A percentile compares a stretch with the other conserved stretches of the same genome.
Evolutionary conservation across 53 echinoderm and acorn worm genomes (phyloP).

Genomic region (Arbacia lixula): DNA sequence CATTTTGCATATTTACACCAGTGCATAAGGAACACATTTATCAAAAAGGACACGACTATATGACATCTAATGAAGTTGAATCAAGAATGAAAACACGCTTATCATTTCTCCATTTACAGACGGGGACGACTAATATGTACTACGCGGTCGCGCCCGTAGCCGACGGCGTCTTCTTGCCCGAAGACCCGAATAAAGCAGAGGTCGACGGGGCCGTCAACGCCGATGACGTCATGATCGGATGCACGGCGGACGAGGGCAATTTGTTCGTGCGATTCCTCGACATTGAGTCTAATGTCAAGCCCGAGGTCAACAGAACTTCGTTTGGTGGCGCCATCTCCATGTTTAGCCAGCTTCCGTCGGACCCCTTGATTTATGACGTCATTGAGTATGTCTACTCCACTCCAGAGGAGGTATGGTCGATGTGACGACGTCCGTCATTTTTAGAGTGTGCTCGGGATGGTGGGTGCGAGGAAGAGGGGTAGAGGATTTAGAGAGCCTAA

Average conservation of each 20-base stretch:
- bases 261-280: conserved; percentile 10
- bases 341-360: not conserved
- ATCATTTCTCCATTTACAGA: not conserved
- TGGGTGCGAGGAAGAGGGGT: too few relatives aligned
- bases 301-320: not conserved
- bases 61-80: too few relatives aligned
- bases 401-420: conserved; percentile 7
- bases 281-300: conserved; percentile 1
- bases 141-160: conserved; percentile 14
- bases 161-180: conserved; percentile 28
- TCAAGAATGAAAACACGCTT: too few relatives aligned
- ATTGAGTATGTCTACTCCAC: not conserved
- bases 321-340: not conserved
- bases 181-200: not conserved
- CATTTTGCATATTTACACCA: too few relatives aligned
- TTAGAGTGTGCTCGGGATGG: too few relatives aligned
- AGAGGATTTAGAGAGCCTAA: too few relatives aligned
- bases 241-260: conserved; percentile 14
- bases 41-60: too few relatives aligned
- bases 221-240: conserved; percentile 4
- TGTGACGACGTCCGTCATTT: too few relatives aligned
- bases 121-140: not conserved
- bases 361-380: not conserved
- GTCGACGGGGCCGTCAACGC: conserved; percentile 12
- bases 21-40: too few relatives aligned